These are phyloP conservation scores for Erythrolamprus reginae DNA, from an alignment of 2,113 vertebrate genomes.

Conservation along the genomic window DNA sequence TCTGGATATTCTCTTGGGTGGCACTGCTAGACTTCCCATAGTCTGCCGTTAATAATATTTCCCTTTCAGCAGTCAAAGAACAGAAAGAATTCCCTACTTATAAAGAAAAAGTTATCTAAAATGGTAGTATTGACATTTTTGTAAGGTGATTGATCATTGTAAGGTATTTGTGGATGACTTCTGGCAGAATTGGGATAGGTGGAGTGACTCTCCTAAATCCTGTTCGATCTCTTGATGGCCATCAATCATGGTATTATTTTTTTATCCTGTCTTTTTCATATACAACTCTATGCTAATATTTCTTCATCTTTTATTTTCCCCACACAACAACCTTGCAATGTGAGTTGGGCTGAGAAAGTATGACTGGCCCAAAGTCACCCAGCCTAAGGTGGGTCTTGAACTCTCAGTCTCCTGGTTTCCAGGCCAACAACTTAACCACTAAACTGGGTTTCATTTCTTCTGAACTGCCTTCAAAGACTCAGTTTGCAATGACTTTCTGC, in stretches of 20 bases:
- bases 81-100: not conserved
- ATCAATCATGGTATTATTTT: not conserved
- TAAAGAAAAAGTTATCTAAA: not conserved
- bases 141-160: not conserved
- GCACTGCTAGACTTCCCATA: constrained; percentile 15
- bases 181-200: not conserved
- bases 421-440: not conserved
- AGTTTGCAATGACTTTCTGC: not conserved
- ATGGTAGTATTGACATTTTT: not conserved
- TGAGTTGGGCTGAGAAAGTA: not conserved
- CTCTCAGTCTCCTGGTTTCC: not conserved
- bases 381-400: not conserved
- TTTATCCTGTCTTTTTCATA: not conserved
- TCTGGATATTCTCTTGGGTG: not conserved
- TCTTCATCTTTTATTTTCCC: not conserved
- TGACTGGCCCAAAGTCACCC: not conserved
- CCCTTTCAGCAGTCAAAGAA: not conserved
- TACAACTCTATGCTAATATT: not conserved
- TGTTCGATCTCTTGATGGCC: not conserved
- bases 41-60: not conserved
- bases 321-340: not conserved
- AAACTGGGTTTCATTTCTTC: not conserved
- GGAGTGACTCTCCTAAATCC: not conserved
- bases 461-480: not conserved
- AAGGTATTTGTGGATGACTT: not conserved